Conservation (phyloP, 2,113 vertebrate genomes). For the Callopanchax toddi region DNA sequence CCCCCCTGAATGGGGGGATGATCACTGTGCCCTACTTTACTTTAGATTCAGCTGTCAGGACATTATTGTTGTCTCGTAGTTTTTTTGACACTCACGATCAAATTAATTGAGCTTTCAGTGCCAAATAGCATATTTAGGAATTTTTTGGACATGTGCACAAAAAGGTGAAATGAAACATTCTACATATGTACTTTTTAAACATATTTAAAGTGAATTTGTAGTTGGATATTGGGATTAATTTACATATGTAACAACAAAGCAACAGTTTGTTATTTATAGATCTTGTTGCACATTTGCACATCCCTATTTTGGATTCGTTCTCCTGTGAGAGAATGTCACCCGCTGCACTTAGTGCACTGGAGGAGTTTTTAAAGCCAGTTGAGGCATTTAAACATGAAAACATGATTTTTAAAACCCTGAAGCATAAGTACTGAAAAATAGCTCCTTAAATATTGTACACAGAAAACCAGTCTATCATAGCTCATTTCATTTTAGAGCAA, state of each 20-base stretch:
- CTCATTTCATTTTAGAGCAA: slow-evolving; percentile 72
- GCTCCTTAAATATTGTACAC: slow-evolving; percentile 51
- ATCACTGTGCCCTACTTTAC: slow-evolving; percentile 32
- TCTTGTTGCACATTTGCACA: slow-evolving; percentile 39
- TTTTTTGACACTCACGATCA: no score
- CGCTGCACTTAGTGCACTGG: not conserved
- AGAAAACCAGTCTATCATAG: slow-evolving; percentile 67
- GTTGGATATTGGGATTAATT: no score
- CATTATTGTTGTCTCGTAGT: not conserved
- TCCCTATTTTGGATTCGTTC: slow-evolving; percentile 40
- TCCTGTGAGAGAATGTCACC: slow-evolving; percentile 28
- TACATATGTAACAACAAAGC: no score
- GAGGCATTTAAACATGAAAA: slow-evolving; percentile 38
- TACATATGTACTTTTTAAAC: no score
- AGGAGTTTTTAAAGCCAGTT: slow-evolving; percentile 25
- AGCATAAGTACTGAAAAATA: slow-evolving; percentile 38
- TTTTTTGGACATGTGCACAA: no score
- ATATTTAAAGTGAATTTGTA: no score
- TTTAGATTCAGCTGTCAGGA: slow-evolving; percentile 14
- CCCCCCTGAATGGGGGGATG: slow-evolving; percentile 16
- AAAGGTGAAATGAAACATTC: no score
- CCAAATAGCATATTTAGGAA: no score
- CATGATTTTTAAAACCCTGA: slow-evolving; percentile 43
- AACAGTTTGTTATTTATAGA: slow-evolving; percentile 31
- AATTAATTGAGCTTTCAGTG: no score